Base-by-base conservation (phyloP, 2,888 invertebrate species). In the Leptinotarsa haldemani region DNA sequence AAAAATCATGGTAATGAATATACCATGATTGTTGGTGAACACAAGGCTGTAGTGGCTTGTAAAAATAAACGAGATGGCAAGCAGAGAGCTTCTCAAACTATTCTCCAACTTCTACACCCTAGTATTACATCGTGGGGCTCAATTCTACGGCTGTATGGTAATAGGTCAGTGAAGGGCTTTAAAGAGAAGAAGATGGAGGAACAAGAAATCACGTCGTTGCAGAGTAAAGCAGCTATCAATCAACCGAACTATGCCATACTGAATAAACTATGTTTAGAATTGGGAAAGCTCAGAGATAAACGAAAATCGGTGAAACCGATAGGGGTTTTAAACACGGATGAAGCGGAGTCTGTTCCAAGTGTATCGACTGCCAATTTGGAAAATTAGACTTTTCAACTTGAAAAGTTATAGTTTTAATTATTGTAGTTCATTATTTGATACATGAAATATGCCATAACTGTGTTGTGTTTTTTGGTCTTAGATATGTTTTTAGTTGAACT, bases 31-130 rank as follows among this genome's bases (percentile, higher is more conserved):
- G 97, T 98, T 56, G 98, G 97, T 67, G 96, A 96, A 85, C 96
- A 98, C 85, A 92, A 92, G 15, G 97, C 96, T 1, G 94, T 94
- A 25, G 97, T 98, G 25, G 90, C 94, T n/a, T 97, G 98, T 87
- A 95, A 95, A 86, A 99, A 98, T 88, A 99, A 99, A 88, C 92
- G 96, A 83, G 97, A 97, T 78, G 99, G 98, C 7, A 98, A 98
- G 86, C 99, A 99, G 86, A 89, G 95, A 80, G 99, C 99, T 20
- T 95, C 98, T 4, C 99, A 99, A 88, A 93, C 95, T 12, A 97
- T 99, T 80, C 88, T 99, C 64, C 95, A 95, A 90, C 94, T 93
- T 69, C 89, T 99, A 46, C 99, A 99, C 89, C 98, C 99, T 0
- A 96, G 98, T 86, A 95, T 99, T 69, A 92, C 92, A 40, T 96